A percentile compares a stretch with the other conserved stretches of the same genome.
These are phyloP conservation scores for Coptotermes formosanus DNA, from an alignment of 1,140 invertebrate genomes.

Conservation along the genomic window DNA sequence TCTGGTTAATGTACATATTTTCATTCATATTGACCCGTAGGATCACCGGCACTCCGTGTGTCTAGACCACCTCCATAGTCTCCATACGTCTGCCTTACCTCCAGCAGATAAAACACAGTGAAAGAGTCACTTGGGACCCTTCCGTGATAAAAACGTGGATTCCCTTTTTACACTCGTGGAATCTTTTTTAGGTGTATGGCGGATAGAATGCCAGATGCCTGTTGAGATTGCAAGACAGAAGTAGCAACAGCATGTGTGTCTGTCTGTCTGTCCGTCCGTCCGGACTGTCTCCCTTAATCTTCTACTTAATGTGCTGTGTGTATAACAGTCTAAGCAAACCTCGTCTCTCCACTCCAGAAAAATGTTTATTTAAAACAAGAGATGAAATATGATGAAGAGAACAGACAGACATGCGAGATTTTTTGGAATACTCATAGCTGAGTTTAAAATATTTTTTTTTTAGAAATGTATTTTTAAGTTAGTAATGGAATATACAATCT, in stretches of 20 bases:
- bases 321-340: neutral
- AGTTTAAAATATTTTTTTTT: constrained; percentile 9
- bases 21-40: neutral
- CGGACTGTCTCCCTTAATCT: too few relatives aligned
- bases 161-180: too few relatives aligned
- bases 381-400: constrained; percentile 7
- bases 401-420: neutral
- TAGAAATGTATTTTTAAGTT: neutral
- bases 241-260: neutral
- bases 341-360: neutral
- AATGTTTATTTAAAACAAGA: constrained; percentile 18
- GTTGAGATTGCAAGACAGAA: neutral
- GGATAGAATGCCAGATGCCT: neutral
- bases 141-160: neutral
- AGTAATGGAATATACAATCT: neutral
- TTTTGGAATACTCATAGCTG: neutral
- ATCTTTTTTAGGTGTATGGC: neutral
- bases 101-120: neutral
- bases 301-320: neutral
- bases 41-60: neutral
- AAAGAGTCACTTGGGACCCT: neutral
- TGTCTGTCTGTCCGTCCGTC: neutral
- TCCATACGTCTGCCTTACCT: neutral
- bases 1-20: neutral
- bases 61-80: neutral